Conservation (phyloP, 1,140 invertebrate species). For the Nixonia krombeini region DNA sequence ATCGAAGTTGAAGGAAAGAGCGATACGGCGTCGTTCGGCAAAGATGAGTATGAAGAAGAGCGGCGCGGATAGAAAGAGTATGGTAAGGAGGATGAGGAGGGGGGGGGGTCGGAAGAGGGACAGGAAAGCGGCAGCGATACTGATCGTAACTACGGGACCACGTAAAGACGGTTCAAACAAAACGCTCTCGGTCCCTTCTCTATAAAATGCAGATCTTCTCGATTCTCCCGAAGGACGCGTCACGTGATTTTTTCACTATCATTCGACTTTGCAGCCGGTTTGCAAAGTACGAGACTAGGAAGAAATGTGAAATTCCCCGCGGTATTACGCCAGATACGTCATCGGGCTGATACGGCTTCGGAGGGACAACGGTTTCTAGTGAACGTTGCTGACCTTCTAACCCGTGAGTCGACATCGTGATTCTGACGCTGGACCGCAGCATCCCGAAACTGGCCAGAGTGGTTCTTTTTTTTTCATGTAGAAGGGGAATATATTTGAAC, state of each 20-base stretch:
- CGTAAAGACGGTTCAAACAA: not conserved
- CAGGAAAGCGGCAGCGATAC: slow-evolving; percentile 30
- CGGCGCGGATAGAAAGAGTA: not conserved
- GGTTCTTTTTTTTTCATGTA: slow-evolving; percentile 31
- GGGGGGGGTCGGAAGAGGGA: not conserved
- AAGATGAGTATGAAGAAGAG: not conserved
- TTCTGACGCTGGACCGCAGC: slow-evolving; percentile 59
- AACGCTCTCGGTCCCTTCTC: slow-evolving; percentile 14
- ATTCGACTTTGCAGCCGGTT: not conserved
- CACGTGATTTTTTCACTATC: slow-evolving; percentile 22
- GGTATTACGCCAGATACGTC: not conserved
- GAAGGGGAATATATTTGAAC: slow-evolving; percentile 27
- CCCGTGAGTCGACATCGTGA: slow-evolving; percentile 55
- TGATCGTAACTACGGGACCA: slow-evolving; percentile 17
- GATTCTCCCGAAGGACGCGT: slow-evolving; percentile 22
- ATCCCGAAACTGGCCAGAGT: slow-evolving; percentile 65
- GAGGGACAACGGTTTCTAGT: slow-evolving; percentile 27
- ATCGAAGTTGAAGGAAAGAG: not conserved
- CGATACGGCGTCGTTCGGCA: not conserved
- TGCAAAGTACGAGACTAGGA: not conserved
- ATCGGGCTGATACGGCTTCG: not conserved
- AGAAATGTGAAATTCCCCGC: not conserved
- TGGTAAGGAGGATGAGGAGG: not conserved
- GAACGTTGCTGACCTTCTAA: slow-evolving; percentile 45
- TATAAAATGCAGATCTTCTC: slow-evolving; percentile 15